Evolutionary conservation across 2,113 vertebrate species (phyloP), one percentile per base, ranked within the genome.

Genomic region (Hippocampus mohnikei): DNA sequence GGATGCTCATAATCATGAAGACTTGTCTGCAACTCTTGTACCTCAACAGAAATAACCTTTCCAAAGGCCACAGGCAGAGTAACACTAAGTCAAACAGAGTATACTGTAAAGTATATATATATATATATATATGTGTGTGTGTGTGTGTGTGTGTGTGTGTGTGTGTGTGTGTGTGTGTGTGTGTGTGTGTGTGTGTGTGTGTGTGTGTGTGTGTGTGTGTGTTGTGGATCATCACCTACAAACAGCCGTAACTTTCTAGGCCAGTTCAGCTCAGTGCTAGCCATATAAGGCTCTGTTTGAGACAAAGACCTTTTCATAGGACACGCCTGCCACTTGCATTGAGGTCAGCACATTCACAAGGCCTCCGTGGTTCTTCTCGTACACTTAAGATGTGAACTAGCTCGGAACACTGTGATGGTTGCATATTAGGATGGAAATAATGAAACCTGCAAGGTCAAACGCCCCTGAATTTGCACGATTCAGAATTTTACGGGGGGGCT

Each of bases 21-120:
- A 37, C 53, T 71, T 27, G 25, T 74, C 63, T 73, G 56, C 87
- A 84, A 87, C 82, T 85, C 88, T 85, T 80, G 84, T 4, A 81
- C 71, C 82, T 88, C 85, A 85, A 87, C 90, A 77, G 81, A 71
- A 63, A 71, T 90, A 87, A 91, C 93, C 92, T 92, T 92, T 93
- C 87, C 89, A 90, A 94, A 92, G 90, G 92, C 93, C 93, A 92
- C 88, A 90, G 91, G 92, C 93, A 90, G 76, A 92, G 91, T 92
- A 91, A 95, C 93, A 91, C 84, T 91, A 84, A 92, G 89, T 88
- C 91, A 92, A 91, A 92, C 86, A 67, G 72, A 48, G 70, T 25
- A 27, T 58, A 58, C 25, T 29, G 37, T 23, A 60, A 72, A 73
- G 60, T 60, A n/a, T 50, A 64, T 8, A 21, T n/a, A n/a, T n/a